Evolutionary conservation across 2,797 vertebrate genomes (phyloP), one percentile per base, ranked within the genome.

Genomic region (Fistularia tabacaria): DNA sequence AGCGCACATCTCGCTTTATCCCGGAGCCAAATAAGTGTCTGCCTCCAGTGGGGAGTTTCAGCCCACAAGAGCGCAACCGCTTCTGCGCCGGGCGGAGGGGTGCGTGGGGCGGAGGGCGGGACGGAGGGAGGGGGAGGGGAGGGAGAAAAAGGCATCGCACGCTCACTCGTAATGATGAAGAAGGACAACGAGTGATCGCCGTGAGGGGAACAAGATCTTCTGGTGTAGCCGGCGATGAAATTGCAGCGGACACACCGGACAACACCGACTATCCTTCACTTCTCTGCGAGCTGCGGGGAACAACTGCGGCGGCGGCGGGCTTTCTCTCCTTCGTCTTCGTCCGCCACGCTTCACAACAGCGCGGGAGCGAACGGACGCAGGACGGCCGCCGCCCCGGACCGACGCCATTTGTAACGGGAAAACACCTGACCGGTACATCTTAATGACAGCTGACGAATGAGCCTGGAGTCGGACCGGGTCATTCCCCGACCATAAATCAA

Each of bases 361-460:
- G 50, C 42, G 45, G 41, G 37, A 60, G 59, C 59, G 71, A n/a
- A 55, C 55, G 74, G 66, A 61, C 74, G 64, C 64, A 71, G 59
- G 61, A 71, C 57, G 47, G 57, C 52, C 44, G 66, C 59, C 55
- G 60, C 62, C 57, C 59, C 14, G 37, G 53, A 48, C 6, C 43
- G 15, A 11, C 56, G 51, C 66, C 62, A 60, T 79, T 84, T 77
- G 82, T 76, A 82, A 78, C 58, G 71, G 73, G 69, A 80, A 89
- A 87, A 87, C 62, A 82, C 84, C 84, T 78, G 77, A 86, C 82
- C 74, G 81, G 83, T 83, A 77, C 84, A 85, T 85, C 82, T 88
- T 81, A 85, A 86, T 82, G 86, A 89, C 84, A 88, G 79, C 63
- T 87, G 85, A 88, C 86, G 86, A 89, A 90, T 82, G 83, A 81